Percentiles rank a stretch among this genome's conserved stretches.
Evolutionary conservation across 2,888 invertebrate genomes (phyloP).

Genomic region (Pollenia labialis): DNA sequence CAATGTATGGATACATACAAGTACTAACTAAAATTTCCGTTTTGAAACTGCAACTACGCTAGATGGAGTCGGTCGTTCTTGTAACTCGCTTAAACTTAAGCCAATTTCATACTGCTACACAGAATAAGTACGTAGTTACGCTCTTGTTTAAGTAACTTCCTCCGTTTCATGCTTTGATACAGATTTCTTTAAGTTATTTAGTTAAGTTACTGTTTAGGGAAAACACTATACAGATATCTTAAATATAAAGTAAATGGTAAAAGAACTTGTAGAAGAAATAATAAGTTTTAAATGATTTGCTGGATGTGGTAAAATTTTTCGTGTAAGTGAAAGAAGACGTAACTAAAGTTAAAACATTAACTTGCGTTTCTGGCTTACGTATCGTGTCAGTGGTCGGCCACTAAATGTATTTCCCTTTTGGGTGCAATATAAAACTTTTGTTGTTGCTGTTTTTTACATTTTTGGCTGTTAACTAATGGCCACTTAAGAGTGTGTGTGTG

Average conservation of each 20-base stretch:
- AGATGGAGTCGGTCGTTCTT: not conserved
- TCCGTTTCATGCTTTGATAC: conserved; percentile 20
- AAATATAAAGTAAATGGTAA: not conserved
- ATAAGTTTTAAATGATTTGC: conserved; percentile 31
- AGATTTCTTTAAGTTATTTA: conserved; percentile 15
- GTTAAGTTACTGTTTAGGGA: conserved; percentile 21
- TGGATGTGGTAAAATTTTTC: not conserved
- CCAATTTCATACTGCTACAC: conserved; percentile 3
- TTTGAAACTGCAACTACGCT: conserved; percentile 1
- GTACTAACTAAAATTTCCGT: conserved; percentile 31
- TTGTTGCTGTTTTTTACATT: not conserved
- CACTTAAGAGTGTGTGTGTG: conserved; percentile 34
- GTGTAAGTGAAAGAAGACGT: not conserved
- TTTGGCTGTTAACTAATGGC: conserved; percentile 18
- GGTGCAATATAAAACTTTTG: conserved; percentile 46
- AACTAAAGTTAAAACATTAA: conserved; percentile 15
- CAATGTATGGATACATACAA: not conserved
- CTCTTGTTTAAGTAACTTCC: conserved; percentile 32
- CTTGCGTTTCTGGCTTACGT: not conserved
- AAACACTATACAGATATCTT: not conserved
- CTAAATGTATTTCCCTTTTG: conserved; percentile 63
- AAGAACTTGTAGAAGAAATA: not conserved
- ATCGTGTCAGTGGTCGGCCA: conserved; percentile 32
- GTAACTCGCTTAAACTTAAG: conserved; percentile 32
- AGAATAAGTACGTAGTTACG: not conserved